These are phyloP conservation scores for Zaprionus nigranus DNA, from an alignment of 1,140 invertebrate species.

Conservation along the genomic window DNA sequence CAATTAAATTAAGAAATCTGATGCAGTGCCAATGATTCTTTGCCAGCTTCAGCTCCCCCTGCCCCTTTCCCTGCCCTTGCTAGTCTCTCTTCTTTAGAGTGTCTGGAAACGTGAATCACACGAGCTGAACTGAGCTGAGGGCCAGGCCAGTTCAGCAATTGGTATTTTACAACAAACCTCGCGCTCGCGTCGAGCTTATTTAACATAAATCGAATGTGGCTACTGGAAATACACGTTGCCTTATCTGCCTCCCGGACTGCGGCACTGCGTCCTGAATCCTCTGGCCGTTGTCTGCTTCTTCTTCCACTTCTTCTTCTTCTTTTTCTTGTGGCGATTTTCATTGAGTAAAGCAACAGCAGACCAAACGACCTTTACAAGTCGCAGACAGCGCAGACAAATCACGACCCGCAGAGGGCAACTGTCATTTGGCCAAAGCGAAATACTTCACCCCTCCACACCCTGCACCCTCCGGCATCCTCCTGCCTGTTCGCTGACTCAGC, in stretches of 20 bases:
- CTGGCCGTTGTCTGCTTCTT: conserved; percentile 10
- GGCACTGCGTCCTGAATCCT: conserved; percentile 13
- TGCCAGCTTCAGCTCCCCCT: background rate
- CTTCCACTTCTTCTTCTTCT: background rate
- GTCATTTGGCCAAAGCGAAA: conserved; percentile 37
- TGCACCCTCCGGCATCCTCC: conserved; percentile 39
- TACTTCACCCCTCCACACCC: background rate
- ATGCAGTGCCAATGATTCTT: conserved; percentile 63
- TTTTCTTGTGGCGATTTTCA: conserved; percentile 51
- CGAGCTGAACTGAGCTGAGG: conserved; percentile 17
- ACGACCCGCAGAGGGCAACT: conserved; percentile 65
- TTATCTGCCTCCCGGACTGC: conserved; percentile 22
- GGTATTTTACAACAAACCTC: conserved; percentile 81
- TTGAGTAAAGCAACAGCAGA: conserved; percentile 64
- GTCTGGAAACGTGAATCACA: conserved; percentile 72
- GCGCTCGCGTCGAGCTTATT: conserved; percentile 74
- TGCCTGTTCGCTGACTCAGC: conserved; percentile 62
- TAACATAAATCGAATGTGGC: conserved; percentile 82
- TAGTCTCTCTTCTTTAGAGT: background rate
- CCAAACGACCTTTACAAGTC: conserved; percentile 74
- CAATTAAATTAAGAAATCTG: conserved; percentile 83
- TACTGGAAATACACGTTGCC: conserved; percentile 74
- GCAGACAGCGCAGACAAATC: conserved; percentile 69
- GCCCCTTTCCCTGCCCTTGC: background rate
- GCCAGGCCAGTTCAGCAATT: conserved; percentile 48